A percentile compares a stretch with the other conserved stretches of the same genome.
Evolutionary conservation across 2,797 vertebrate genomes (phyloP).

Genomic region (Percopsis omiscomaycus): DNA sequence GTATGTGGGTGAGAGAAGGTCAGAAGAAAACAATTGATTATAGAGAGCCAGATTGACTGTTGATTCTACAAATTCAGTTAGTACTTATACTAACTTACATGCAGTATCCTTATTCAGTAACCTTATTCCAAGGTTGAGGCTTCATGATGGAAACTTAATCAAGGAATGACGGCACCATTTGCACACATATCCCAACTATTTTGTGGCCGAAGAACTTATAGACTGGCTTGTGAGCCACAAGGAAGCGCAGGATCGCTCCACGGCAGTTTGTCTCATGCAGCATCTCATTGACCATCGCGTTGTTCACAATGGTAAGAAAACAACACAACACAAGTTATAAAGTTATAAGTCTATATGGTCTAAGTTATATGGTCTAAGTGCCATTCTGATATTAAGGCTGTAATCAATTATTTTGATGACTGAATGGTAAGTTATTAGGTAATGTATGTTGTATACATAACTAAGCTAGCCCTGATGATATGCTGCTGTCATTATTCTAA

Average conservation of each 20-base stretch:
- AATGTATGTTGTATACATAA: too few relatives aligned
- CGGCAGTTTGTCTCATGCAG: constrained; percentile 83
- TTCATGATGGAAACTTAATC: constrained; percentile 87
- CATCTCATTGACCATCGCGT: constrained; percentile 88
- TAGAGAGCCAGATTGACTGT: not conserved
- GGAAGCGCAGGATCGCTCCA: constrained; percentile 81
- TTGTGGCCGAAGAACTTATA: constrained; percentile 84
- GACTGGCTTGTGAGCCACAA: constrained; percentile 86
- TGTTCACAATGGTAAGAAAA: constrained; percentile 83
- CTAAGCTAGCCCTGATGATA: too few relatives aligned
- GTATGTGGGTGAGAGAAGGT: not conserved
- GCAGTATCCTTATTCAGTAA: not conserved
- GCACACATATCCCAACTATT: constrained; percentile 87
- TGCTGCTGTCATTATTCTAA: too few relatives aligned
- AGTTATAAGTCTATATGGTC: too few relatives aligned
- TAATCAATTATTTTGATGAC: too few relatives aligned
- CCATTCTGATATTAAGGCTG: too few relatives aligned
- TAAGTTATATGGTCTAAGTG: too few relatives aligned
- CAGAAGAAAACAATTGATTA: not conserved
- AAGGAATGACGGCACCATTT: constrained; percentile 85
- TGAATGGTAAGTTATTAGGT: too few relatives aligned
- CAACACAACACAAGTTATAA: not conserved
- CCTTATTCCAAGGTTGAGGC: constrained; percentile 74
- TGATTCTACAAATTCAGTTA: not conserved
- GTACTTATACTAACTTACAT: too few relatives aligned